Conservation (phyloP, 1,140 invertebrate genomes). For the Agrilus planipennis region DNA sequence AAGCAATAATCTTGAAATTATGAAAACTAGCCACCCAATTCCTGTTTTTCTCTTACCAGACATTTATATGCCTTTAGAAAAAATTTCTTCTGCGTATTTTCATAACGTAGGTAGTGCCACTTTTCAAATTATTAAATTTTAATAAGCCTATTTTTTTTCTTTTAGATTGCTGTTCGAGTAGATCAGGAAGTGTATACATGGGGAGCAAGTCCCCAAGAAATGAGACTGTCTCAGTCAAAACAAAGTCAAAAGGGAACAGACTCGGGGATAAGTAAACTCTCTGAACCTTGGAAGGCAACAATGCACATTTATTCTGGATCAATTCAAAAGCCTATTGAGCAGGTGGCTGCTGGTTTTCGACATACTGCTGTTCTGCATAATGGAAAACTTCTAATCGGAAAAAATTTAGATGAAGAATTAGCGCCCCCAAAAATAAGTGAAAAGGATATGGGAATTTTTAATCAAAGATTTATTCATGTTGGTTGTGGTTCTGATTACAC, state of each 20-base stretch:
- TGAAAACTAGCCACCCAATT: slow-evolving; percentile 48
- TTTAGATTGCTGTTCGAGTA: slow-evolving; percentile 54
- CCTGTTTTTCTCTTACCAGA: slow-evolving; percentile 44
- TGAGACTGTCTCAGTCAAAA: slow-evolving; percentile 40
- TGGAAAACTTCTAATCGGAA: slow-evolving; percentile 28
- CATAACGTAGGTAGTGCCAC: slow-evolving; percentile 53
- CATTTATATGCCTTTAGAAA: slow-evolving; percentile 43
- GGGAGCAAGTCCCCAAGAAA: slow-evolving; percentile 66
- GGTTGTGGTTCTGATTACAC: slow-evolving; percentile 60
- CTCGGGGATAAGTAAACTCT: slow-evolving; percentile 12
- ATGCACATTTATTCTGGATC: slow-evolving; percentile 23
- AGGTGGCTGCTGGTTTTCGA: slow-evolving; percentile 27
- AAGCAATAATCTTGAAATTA: slow-evolving; percentile 39
- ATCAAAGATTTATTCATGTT: slow-evolving; percentile 35
- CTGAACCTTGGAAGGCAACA: slow-evolving; percentile 27
- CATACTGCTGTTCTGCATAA: slow-evolving; percentile 24
- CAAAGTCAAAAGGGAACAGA: slow-evolving; percentile 19
- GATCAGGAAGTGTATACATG: slow-evolving; percentile 60
- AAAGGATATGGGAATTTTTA: slow-evolving; percentile 19
- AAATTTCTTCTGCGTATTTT: slow-evolving; percentile 67
- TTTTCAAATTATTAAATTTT: slow-evolving; percentile 12
- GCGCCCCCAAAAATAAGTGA: slow-evolving; percentile 25
- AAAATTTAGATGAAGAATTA: slow-evolving; percentile 28
- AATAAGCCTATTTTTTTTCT: slow-evolving; percentile 9
- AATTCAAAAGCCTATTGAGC: slow-evolving; percentile 23